These are phyloP conservation scores for Caprella mutica DNA, from an alignment of 2,888 invertebrate genomes.

Conservation along the genomic window DNA sequence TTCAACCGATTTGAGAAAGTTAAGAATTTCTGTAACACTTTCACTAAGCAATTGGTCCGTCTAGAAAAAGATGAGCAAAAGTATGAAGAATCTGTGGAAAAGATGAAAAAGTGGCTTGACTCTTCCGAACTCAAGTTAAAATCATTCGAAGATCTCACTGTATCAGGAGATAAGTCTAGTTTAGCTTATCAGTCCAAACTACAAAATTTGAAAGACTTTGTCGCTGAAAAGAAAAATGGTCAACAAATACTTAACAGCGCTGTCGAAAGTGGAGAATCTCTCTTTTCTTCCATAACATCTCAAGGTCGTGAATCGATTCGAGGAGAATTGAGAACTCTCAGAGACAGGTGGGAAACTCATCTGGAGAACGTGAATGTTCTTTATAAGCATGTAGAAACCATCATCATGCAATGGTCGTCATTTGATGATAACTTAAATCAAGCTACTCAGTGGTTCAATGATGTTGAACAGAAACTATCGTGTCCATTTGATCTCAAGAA, in stretches of 20 bases:
- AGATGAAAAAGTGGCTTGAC: conserved; percentile 66
- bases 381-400: conserved; percentile 75
- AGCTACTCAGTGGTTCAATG: conserved; percentile 71
- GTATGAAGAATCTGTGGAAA: conserved; percentile 54
- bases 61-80: conserved; percentile 57
- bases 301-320: conserved; percentile 77
- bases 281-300: conserved; percentile 74
- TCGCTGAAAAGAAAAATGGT: conserved; percentile 63
- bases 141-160: conserved; percentile 49
- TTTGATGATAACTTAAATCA: conserved; percentile 85
- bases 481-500: conserved; percentile 61
- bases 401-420: conserved; percentile 77
- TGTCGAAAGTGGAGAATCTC: conserved; percentile 72
- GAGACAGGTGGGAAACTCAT: conserved; percentile 71
- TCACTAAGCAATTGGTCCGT: conserved; percentile 59
- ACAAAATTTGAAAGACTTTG: conserved; percentile 60
- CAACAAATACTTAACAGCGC: conserved; percentile 64
- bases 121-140: conserved; percentile 62
- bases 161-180: conserved; percentile 59
- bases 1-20: conserved; percentile 62
- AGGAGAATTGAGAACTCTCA: conserved; percentile 62
- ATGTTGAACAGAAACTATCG: conserved; percentile 61
- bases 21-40: conserved; percentile 55
- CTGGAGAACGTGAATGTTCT: conserved; percentile 72
- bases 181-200: conserved; percentile 54